Conservation (phyloP, 2,888 invertebrate genomes). For the Oscheius sp. region DNA sequence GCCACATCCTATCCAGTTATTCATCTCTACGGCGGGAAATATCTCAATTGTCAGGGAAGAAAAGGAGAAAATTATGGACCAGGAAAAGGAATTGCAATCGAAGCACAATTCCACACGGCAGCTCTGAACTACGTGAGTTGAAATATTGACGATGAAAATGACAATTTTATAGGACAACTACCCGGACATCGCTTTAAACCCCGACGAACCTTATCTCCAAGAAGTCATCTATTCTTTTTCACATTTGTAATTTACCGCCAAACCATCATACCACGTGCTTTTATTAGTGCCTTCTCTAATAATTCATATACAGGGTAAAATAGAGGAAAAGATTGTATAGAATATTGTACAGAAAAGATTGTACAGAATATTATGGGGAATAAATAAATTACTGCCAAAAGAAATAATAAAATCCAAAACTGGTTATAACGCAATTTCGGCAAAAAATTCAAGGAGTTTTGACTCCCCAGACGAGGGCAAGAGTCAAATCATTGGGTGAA, state of each 20-base stretch:
- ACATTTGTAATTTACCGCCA: conserved; percentile 36
- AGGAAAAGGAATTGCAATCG: conserved; percentile 54
- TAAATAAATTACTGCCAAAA: no score
- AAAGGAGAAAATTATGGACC: conserved; percentile 40
- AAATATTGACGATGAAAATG: not conserved
- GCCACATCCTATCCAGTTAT: conserved; percentile 57
- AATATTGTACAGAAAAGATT: no score
- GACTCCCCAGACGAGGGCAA: no score
- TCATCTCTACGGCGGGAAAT: conserved; percentile 53
- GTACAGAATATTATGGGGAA: no score
- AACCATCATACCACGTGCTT: not conserved
- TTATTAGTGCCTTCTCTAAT: not conserved
- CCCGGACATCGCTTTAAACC: conserved; percentile 43
- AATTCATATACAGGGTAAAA: not conserved
- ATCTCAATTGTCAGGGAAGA: conserved; percentile 41
- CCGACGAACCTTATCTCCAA: conserved; percentile 45
- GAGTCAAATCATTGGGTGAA: no score
- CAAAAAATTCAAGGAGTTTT: no score
- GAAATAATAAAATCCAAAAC: no score
- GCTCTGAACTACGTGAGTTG: conserved; percentile 53
- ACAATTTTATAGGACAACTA: conserved; percentile 48
- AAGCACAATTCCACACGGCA: conserved; percentile 53
- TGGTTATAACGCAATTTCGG: no score
- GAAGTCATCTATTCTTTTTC: conserved; percentile 58
- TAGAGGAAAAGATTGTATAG: no score